phyloP scores from a whole-genome alignment of 2,888 invertebrate species.

The Sarcophaga caerulescens region DNA sequence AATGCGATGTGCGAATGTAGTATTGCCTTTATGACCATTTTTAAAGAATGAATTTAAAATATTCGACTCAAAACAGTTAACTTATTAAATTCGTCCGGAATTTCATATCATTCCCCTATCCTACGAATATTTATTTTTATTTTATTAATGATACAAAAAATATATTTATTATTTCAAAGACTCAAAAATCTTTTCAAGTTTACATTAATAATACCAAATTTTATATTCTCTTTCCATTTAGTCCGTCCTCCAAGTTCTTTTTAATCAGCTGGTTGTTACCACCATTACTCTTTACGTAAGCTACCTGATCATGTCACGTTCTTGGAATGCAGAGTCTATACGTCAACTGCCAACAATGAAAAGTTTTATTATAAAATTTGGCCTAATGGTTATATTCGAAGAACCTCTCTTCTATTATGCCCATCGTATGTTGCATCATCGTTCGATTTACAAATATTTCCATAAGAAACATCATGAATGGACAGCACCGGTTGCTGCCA shows the following conservation, averaged over 20 bases:
- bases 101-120: too few species aligned
- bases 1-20: too few species aligned
- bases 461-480: conserved; percentile 94
- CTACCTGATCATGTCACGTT: conserved; percentile 69
- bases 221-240: conserved; percentile 72
- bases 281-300: conserved; percentile 78
- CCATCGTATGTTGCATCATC: conserved; percentile 89
- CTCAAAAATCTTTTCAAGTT: too few species aligned
- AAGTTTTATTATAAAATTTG: conserved; percentile 86
- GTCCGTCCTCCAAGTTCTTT: conserved; percentile 85
- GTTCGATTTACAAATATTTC: conserved; percentile 87
- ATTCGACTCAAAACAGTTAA: too few species aligned
- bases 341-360: conserved; percentile 88
- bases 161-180: too few species aligned
- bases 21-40: too few species aligned
- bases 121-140: too few species aligned
- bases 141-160: too few species aligned
- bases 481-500: conserved; percentile 91
- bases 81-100: too few species aligned
- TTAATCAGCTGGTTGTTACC: conserved; percentile 87
- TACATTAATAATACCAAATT: too few species aligned
- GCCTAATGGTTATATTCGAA: conserved; percentile 86
- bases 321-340: conserved; percentile 80
- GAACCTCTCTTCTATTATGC: conserved; percentile 92
- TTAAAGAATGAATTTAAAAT: too few species aligned